Percentiles rank a stretch among this genome's conserved stretches.
These are phyloP conservation scores for Melipona bicolor DNA, from an alignment of 2,888 invertebrate species.

Conservation along the genomic window DNA sequence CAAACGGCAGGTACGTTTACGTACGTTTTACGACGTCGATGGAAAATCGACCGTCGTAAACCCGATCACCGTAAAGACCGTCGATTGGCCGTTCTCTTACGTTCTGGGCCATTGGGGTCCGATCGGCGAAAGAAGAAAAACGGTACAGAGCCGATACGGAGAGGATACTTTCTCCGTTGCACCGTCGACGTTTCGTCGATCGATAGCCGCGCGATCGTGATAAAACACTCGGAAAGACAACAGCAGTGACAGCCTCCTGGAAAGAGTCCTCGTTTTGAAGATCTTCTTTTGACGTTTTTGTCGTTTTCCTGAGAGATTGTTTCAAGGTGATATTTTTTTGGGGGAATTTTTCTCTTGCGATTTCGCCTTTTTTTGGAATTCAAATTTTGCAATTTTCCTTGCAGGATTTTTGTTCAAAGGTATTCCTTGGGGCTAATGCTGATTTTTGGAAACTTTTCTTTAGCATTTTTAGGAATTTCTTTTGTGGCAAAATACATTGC, in stretches of 20 bases:
- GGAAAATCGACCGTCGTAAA: slow-evolving; percentile 64
- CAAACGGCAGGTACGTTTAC: slow-evolving; percentile 55
- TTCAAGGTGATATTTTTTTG: not conserved
- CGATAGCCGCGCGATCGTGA: slow-evolving; percentile 18
- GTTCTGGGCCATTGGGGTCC: slow-evolving; percentile 57
- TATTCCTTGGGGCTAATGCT: too few species aligned
- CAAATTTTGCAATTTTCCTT: too few species aligned
- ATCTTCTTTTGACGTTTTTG: not conserved
- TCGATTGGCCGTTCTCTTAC: slow-evolving; percentile 42
- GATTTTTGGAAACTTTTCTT: too few species aligned
- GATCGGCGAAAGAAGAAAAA: slow-evolving; percentile 53
- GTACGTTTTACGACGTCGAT: slow-evolving; percentile 62
- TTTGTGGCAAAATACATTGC: too few species aligned
- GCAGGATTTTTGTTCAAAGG: too few species aligned
- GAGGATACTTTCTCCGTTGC: slow-evolving; percentile 59
- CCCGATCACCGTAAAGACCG: slow-evolving; percentile 49
- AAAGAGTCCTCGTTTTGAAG: not conserved
- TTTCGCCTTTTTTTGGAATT: too few species aligned
- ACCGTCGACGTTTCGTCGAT: slow-evolving; percentile 28
- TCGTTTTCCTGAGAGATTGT: not conserved
- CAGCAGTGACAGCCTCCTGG: not conserved
- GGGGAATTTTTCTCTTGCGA: too few species aligned
- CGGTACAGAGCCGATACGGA: slow-evolving; percentile 21
- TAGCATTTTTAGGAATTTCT: too few species aligned
- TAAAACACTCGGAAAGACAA: slow-evolving; percentile 12